These are phyloP conservation scores for Champsocephalus esox DNA, from an alignment of 2,797 vertebrate species.

Conservation along the genomic window DNA sequence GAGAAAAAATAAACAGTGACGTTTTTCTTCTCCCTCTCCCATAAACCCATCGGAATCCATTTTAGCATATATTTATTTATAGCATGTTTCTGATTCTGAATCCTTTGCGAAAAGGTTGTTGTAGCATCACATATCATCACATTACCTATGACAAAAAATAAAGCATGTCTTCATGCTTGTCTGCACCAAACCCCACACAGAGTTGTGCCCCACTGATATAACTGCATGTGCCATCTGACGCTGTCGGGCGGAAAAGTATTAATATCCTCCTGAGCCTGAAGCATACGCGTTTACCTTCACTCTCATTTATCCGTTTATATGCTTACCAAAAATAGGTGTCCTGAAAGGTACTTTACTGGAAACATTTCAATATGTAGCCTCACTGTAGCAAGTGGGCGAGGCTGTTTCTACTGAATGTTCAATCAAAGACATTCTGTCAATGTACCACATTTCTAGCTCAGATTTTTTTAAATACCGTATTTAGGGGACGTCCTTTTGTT, in stretches of 20 bases:
- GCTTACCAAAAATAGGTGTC: slow-evolving; percentile 52
- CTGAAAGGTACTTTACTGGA: slow-evolving; percentile 40
- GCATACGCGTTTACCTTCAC: slow-evolving; percentile 63
- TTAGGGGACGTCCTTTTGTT: background rate
- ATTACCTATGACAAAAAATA: slow-evolving; percentile 66
- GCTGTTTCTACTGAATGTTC: slow-evolving; percentile 1
- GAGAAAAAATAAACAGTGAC: slow-evolving; percentile 47
- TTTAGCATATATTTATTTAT: slow-evolving; percentile 78
- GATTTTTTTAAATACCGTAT: background rate
- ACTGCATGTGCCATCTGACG: slow-evolving; percentile 56
- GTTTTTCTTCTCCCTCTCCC: slow-evolving; percentile 9
- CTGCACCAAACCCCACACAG: slow-evolving; percentile 59
- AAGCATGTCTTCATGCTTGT: slow-evolving; percentile 73
- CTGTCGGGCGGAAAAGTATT: slow-evolving; percentile 56
- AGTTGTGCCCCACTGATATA: slow-evolving; percentile 60
- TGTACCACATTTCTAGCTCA: background rate
- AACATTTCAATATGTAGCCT: slow-evolving; percentile 24
- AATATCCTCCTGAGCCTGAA: slow-evolving; percentile 66
- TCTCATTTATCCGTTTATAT: slow-evolving; percentile 62
- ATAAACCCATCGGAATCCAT: slow-evolving; percentile 55
- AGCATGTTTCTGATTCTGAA: slow-evolving; percentile 67
- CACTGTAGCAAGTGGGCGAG: background rate
- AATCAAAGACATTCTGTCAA: slow-evolving; percentile 9
- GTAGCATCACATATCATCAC: slow-evolving; percentile 66
- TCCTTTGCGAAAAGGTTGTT: slow-evolving; percentile 56